Conservation (phyloP, 2,888 invertebrate species). For the Leucophenga montana region DNA sequence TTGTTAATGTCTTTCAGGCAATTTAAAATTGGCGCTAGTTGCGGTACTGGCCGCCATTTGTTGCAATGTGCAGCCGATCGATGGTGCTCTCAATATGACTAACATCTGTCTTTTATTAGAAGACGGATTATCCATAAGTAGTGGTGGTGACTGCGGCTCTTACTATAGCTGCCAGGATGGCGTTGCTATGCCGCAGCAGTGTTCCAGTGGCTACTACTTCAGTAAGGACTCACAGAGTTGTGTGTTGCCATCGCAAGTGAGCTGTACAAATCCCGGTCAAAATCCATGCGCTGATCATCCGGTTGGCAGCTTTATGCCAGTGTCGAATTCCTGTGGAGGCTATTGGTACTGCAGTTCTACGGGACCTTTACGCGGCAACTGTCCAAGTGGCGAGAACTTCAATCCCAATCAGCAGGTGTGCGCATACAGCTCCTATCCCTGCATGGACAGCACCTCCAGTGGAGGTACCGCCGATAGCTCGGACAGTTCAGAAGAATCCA, state of each 20-base stretch:
- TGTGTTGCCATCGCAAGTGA: slow-evolving; percentile 26
- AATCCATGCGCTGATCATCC: slow-evolving; percentile 45
- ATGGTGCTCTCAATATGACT: slow-evolving; percentile 41
- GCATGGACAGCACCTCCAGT: slow-evolving; percentile 21
- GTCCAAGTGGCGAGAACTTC: slow-evolving; percentile 52
- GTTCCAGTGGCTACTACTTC: slow-evolving; percentile 45
- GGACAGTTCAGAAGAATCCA: not conserved
- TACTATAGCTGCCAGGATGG: slow-evolving; percentile 51
- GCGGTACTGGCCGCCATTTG: slow-evolving; percentile 22
- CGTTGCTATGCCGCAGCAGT: slow-evolving; percentile 38
- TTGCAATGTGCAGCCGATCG: slow-evolving; percentile 18
- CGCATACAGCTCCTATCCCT: slow-evolving; percentile 43
- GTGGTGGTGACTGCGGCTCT: slow-evolving; percentile 42
- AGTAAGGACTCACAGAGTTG: slow-evolving; percentile 52
- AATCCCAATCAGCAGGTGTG: slow-evolving; percentile 46
- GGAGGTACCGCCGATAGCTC: not conserved
- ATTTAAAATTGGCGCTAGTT: slow-evolving; percentile 5
- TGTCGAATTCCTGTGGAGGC: slow-evolving; percentile 46
- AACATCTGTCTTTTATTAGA: slow-evolving; percentile 49
- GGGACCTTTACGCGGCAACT: slow-evolving; percentile 42
- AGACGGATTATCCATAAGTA: slow-evolving; percentile 44
- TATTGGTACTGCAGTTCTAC: slow-evolving; percentile 51
- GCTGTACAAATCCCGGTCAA: slow-evolving; percentile 35
- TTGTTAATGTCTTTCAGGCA: not conserved
- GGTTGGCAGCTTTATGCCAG: slow-evolving; percentile 46